These are phyloP conservation scores for Allophyes oxyacanthae DNA, from an alignment of 2,888 invertebrate species.

Conservation along the genomic window DNA sequence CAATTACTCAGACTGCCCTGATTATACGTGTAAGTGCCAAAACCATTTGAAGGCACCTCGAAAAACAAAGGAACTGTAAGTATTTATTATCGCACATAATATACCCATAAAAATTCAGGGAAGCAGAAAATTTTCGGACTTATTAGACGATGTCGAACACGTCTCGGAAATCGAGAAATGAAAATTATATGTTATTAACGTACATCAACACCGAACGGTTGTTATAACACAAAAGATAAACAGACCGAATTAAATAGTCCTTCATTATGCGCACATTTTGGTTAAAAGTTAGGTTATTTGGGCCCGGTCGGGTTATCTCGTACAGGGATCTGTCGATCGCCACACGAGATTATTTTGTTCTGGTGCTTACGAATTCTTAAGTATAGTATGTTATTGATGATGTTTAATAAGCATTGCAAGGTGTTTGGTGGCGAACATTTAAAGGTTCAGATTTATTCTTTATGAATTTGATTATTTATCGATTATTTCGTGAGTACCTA, in stretches of 20 bases:
- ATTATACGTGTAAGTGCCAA: constrained; percentile 44
- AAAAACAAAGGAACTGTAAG: constrained; percentile 66
- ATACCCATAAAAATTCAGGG: constrained; percentile 78
- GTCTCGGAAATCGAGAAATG: constrained; percentile 84
- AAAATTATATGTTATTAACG: constrained; percentile 87
- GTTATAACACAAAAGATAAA: constrained; percentile 88
- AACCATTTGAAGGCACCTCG: constrained; percentile 45
- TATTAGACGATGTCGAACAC: constrained; percentile 82
- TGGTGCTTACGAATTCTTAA: constrained; percentile 66
- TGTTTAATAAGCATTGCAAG: constrained; percentile 58
- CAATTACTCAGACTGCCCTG: constrained; percentile 31
- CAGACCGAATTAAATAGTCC: constrained; percentile 84
- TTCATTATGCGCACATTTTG: constrained; percentile 84
- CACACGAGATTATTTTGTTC: constrained; percentile 77
- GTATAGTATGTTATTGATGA: constrained; percentile 56
- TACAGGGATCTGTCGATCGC: constrained; percentile 75
- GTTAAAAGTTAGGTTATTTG: constrained; percentile 83
- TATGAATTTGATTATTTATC: too few relatives aligned
- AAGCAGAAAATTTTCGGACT: constrained; percentile 75
- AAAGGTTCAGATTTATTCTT: constrained; percentile 40
- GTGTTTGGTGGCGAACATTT: constrained; percentile 49
- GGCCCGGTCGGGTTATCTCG: constrained; percentile 77
- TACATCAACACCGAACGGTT: constrained; percentile 85
- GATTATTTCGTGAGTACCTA: too few relatives aligned
- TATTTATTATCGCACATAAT: constrained; percentile 69